Evolutionary conservation across 2,113 vertebrate species (phyloP), one percentile per base, ranked within the genome.

Genomic region (Siphamia tubifer): DNA sequence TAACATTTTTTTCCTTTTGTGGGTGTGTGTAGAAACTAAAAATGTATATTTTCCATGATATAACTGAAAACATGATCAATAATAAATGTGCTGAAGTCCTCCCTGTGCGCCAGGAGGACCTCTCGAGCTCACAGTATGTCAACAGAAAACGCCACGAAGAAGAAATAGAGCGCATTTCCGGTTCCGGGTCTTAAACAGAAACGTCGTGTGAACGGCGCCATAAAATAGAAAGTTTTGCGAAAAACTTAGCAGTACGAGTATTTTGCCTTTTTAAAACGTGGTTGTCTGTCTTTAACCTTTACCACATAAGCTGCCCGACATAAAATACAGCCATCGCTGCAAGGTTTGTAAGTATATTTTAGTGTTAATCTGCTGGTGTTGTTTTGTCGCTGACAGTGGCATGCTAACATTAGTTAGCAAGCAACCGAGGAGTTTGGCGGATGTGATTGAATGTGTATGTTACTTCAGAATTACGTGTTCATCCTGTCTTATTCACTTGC

Each of bases 161-260:
- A 80, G 35, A 69, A 34, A 0, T 1, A 3, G 1, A 0, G 0
- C 1, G 1, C 1, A 12, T 43, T 90, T 91, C 84, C 82, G 6
- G 8, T 90, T 93, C 91, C 89, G 77, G 84, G 76, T 86, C 52
- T 0, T 1, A 2, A 16, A 24, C 32, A 64, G 48, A 71, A 87
- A 92, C 91, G 91, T 93, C 53, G 69, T 67, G 67, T 67, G 47
- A 57, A 85, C 89, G 90, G 85, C 79, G 81, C 81, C 42, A 21
- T 49, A 11, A 8, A 68, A 36, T 15, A 81, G 56, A 87, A 87
- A 79, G 60, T 86, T 85, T 39, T 2, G 11, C 5, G 3, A 21
- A 53, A 71, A 70, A 77, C 48, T 48, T 13, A 13, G 1, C 5
- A 0, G 10, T 30, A 44, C 2, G 6, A 31, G 51, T 19, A 10